These are phyloP conservation scores for Megastigmus dorsalis DNA, from an alignment of 2,888 invertebrate genomes.

Conservation along the genomic window DNA sequence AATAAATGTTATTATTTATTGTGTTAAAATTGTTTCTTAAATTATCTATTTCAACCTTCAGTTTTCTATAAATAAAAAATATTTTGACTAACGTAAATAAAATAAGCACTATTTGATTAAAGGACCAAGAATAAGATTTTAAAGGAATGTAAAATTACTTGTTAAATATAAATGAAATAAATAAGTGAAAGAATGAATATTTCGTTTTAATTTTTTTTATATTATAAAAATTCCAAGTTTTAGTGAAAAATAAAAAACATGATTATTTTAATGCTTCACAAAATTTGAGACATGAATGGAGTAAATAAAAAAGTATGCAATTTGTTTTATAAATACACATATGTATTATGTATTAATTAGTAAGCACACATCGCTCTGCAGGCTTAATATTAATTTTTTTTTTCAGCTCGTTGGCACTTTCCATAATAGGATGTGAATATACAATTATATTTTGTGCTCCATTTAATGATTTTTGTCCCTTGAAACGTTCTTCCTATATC, in stretches of 20 bases:
- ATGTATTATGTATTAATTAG: constrained; percentile 53
- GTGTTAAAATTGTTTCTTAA: constrained; percentile 60
- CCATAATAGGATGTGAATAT: constrained; percentile 46
- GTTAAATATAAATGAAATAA: too few relatives aligned
- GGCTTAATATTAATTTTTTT: constrained; percentile 54
- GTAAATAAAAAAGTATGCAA: constrained; percentile 5
- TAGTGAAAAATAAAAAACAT: too few relatives aligned
- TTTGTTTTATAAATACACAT: constrained; percentile 52
- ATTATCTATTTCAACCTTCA: background rate
- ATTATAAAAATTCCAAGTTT: background rate
- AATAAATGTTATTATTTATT: constrained; percentile 69
- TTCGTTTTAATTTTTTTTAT: background rate
- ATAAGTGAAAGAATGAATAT: too few relatives aligned
- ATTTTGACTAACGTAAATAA: background rate
- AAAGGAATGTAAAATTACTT: constrained; percentile 29
- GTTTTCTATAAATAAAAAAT: background rate
- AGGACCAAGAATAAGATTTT: too few relatives aligned
- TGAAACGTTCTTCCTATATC: constrained; percentile 24
- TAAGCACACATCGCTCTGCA: constrained; percentile 55
- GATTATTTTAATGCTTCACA: too few relatives aligned
- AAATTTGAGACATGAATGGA: background rate
- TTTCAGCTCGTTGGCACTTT: constrained; percentile 56
- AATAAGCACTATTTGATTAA: background rate
- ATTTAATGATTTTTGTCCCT: constrained; percentile 36
- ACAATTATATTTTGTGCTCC: constrained; percentile 49